These are phyloP conservation scores for Ceyx melanurus DNA, from an alignment of 2,113 vertebrate species.

Conservation along the genomic window DNA sequence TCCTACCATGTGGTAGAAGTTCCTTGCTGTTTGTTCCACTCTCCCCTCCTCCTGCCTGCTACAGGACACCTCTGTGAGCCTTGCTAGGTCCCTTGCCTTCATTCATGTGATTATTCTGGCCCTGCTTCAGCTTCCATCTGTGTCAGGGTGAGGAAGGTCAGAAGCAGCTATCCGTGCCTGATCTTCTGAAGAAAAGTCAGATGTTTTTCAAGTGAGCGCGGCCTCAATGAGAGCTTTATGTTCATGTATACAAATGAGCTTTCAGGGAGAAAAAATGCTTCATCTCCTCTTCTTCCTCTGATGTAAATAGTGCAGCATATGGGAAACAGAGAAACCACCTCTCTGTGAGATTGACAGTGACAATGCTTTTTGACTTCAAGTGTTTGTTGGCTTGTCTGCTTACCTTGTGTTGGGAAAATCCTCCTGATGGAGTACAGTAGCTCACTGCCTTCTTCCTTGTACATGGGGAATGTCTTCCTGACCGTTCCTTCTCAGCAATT, in stretches of 20 bases:
- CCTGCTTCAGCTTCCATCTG: accelerated
- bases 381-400: not conserved
- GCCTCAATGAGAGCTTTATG: not conserved
- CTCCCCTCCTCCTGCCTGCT: not conserved
- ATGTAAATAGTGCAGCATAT: not conserved
- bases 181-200: not conserved
- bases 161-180: not conserved
- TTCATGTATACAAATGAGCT: not conserved
- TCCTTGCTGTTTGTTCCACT: not conserved
- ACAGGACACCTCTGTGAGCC: not conserved
- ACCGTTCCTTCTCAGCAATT: not conserved
- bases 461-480: not conserved
- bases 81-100: not conserved
- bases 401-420: not conserved
- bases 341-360: not conserved
- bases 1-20: not conserved
- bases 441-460: not conserved
- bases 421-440: not conserved
- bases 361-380: not conserved
- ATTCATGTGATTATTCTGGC: not conserved
- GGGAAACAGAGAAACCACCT: not conserved
- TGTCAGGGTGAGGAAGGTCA: not conserved
- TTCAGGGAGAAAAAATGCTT: not conserved
- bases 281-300: not conserved
- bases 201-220: not conserved